A percentile compares a stretch with the other conserved stretches of the same genome.
Conservation (phyloP, 2,113 vertebrate species). For the Lycocorax pyrrhopterus region DNA sequence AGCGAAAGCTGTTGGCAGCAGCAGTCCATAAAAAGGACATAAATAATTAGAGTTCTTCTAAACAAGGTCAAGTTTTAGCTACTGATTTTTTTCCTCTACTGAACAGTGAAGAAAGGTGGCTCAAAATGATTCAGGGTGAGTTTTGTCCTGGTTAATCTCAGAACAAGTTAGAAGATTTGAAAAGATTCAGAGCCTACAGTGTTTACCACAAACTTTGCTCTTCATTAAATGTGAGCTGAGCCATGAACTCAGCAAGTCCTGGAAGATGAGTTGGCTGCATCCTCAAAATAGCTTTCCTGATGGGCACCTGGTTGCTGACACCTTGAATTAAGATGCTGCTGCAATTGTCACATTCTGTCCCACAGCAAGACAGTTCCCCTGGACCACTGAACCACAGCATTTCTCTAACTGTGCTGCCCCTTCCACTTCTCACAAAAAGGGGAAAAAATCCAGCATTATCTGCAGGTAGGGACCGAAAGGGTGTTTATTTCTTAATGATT, state of each 20-base stretch:
- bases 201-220: not conserved
- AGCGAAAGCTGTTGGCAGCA: not conserved
- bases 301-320: not conserved
- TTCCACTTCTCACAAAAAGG: not conserved
- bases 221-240: not conserved
- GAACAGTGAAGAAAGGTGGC: not conserved
- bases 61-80: constrained; percentile 16
- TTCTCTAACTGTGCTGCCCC: not conserved
- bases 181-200: not conserved
- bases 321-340: not conserved
- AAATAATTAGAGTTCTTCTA: constrained; percentile 30
- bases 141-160: not conserved
- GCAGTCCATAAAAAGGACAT: not conserved
- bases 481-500: not conserved
- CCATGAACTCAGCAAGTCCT: not conserved
- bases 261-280: not conserved
- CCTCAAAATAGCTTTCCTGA: not conserved
- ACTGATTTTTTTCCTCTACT: not conserved
- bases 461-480: not conserved
- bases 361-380: not conserved
- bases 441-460: not conserved
- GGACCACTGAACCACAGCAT: not conserved
- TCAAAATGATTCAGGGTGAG: not conserved
- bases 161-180: not conserved
- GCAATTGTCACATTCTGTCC: not conserved